phyloP scores from a whole-genome alignment of 2,888 invertebrate genomes.

The Macrophya alboannulata region DNA sequence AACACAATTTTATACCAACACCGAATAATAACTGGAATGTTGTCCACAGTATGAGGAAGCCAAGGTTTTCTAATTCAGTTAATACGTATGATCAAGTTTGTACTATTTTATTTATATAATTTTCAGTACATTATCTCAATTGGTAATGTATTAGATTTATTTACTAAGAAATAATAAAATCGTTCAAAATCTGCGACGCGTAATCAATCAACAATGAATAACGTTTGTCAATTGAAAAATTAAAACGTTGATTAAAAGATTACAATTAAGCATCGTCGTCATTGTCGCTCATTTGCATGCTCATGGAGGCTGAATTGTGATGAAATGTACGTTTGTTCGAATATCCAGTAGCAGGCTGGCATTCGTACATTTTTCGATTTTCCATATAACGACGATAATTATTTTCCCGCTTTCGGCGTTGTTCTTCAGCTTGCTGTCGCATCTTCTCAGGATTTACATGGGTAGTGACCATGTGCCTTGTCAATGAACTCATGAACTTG shows the following conservation, averaged over 20 bases:
- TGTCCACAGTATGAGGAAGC: background rate
- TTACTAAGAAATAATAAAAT: constrained; percentile 11
- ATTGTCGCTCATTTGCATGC: constrained; percentile 46
- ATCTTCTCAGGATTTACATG: constrained; percentile 81
- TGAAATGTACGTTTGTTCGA: constrained; percentile 46
- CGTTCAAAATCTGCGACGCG: background rate
- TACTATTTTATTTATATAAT: constrained; percentile 49
- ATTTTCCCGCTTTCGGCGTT: constrained; percentile 77
- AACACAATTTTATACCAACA: too few species aligned
- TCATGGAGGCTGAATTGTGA: constrained; percentile 33
- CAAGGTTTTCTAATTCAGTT: background rate
- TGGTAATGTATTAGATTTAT: constrained; percentile 38
- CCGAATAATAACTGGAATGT: background rate
- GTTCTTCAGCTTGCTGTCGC: constrained; percentile 78
- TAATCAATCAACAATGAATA: constrained; percentile 11
- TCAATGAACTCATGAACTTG: constrained; percentile 83
- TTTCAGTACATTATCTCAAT: constrained; percentile 28
- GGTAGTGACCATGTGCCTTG: constrained; percentile 83
- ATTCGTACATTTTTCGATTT: constrained; percentile 78
- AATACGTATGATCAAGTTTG: constrained; percentile 11
- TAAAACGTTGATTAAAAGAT: background rate
- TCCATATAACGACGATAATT: constrained; percentile 78
- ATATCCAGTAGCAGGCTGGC: constrained; percentile 66
- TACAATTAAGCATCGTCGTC: constrained; percentile 38
- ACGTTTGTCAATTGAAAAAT: constrained; percentile 37